Percentiles rank a stretch among this genome's conserved stretches.
Evolutionary conservation across 2,888 invertebrate species (phyloP).

Genomic region (Schizaphis graminum): DNA sequence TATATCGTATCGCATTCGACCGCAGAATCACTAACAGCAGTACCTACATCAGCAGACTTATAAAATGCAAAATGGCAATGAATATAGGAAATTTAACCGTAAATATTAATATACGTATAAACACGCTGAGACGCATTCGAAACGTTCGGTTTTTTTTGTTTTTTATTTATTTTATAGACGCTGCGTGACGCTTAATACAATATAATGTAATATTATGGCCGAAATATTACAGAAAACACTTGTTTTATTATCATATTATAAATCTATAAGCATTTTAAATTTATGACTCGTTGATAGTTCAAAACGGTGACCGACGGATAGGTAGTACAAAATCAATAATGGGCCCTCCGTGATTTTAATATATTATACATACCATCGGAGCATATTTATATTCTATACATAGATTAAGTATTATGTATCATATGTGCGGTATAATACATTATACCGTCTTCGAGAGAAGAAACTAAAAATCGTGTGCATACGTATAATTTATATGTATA

Average conservation of each 20-base stretch:
- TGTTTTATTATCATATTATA: not conserved
- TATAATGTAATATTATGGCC: not conserved
- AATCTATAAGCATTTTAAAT: not conserved
- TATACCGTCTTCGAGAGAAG: not conserved
- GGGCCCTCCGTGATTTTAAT: constrained; percentile 2
- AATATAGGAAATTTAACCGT: not conserved
- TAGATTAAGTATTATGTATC: not conserved
- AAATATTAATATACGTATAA: not conserved
- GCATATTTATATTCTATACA: not conserved
- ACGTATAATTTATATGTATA: not conserved
- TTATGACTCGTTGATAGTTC: not conserved
- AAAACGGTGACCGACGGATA: not conserved
- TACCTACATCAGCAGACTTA: not conserved
- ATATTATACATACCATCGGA: not conserved
- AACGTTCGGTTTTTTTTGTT: not conserved
- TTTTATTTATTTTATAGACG: not conserved
- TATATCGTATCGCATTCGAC: not conserved
- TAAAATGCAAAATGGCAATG: not conserved
- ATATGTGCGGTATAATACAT: not conserved
- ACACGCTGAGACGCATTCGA: not conserved
- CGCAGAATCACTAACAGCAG: not conserved
- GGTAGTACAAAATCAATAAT: constrained; percentile 33
- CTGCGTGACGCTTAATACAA: not conserved
- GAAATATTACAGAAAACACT: not conserved
- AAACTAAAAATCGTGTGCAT: not conserved